Evolutionary conservation across 2,113 vertebrate species (phyloP).

Genomic region (Antigone vipio): DNA sequence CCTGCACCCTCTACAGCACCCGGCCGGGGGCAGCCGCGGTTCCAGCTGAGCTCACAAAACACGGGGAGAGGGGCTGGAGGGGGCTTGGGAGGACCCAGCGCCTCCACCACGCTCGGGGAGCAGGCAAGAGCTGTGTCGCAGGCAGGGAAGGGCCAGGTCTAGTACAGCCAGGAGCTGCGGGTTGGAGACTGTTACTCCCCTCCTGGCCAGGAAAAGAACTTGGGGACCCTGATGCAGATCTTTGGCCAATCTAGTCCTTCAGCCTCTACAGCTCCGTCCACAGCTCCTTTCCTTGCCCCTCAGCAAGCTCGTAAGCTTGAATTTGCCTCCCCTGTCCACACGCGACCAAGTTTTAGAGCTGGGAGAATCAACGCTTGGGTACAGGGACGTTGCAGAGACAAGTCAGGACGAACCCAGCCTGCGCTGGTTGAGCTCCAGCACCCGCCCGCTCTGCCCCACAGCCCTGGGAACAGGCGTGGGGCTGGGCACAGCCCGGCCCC

Average conservation of each 20-base stretch:
- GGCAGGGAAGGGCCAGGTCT: background rate
- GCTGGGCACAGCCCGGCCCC: rapidly evolving
- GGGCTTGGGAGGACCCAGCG: background rate
- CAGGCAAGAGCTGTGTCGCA: background rate
- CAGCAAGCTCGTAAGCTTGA: background rate
- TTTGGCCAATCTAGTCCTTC: too few species aligned
- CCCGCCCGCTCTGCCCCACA: background rate
- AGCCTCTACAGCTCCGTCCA: background rate
- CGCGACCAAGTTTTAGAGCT: background rate
- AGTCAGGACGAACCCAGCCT: background rate
- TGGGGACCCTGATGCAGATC: background rate
- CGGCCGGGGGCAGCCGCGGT: rapidly evolving
- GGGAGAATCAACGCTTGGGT: background rate
- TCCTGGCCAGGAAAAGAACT: background rate
- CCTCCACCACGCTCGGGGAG: too few species aligned
- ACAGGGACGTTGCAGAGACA: background rate
- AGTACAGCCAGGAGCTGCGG: background rate
- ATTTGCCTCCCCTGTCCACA: background rate
- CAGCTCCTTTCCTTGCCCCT: background rate
- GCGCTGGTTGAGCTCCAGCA: background rate
- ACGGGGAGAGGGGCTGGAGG: background rate
- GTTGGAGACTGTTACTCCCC: background rate
- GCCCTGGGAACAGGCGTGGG: rapidly evolving
- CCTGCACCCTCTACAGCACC: background rate
- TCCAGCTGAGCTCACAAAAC: background rate